Percentiles rank a stretch among this genome's conserved stretches.
phyloP scores from a whole-genome alignment of 2,888 invertebrate species.

The Eupeodes luniger region DNA sequence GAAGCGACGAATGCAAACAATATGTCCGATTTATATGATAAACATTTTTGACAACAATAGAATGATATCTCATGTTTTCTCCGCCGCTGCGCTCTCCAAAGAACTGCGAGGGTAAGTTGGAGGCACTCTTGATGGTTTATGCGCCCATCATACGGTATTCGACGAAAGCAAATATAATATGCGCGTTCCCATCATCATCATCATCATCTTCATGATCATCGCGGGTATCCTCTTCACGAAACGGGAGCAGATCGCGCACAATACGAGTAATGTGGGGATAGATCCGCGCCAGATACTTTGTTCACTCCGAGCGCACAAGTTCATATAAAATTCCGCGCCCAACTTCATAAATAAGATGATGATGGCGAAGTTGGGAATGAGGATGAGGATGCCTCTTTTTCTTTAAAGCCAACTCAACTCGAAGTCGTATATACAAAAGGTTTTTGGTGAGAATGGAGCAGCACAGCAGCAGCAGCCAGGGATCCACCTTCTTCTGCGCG shows the following conservation, averaged over 20 bases:
- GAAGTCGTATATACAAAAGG: neutral
- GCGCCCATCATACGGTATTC: constrained; percentile 41
- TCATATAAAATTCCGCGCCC: constrained; percentile 74
- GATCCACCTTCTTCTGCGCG: constrained; percentile 29
- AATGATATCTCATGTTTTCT: constrained; percentile 74
- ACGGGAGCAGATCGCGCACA: constrained; percentile 63
- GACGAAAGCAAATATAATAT: constrained; percentile 36
- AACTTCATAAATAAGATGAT: constrained; percentile 75
- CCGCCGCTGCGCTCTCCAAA: neutral
- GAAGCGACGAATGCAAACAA: constrained; percentile 70
- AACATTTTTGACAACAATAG: constrained; percentile 76
- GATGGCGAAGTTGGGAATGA: constrained; percentile 43
- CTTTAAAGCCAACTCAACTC: neutral
- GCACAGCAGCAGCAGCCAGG: neutral
- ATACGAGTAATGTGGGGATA: constrained; percentile 26
- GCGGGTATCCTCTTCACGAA: neutral
- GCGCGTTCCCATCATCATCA: constrained; percentile 59
- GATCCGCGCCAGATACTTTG: neutral
- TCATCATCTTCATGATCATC: neutral
- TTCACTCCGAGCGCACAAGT: constrained; percentile 59
- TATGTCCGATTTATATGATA: constrained; percentile 76
- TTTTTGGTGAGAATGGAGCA: constrained; percentile 53
- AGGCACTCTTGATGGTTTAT: neutral
- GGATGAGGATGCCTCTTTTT: constrained; percentile 3
- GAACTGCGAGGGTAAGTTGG: neutral